A percentile compares a stretch with the other conserved stretches of the same genome.
Conservation (phyloP, 2,797 vertebrate genomes). For the Cichlasoma orientale region DNA sequence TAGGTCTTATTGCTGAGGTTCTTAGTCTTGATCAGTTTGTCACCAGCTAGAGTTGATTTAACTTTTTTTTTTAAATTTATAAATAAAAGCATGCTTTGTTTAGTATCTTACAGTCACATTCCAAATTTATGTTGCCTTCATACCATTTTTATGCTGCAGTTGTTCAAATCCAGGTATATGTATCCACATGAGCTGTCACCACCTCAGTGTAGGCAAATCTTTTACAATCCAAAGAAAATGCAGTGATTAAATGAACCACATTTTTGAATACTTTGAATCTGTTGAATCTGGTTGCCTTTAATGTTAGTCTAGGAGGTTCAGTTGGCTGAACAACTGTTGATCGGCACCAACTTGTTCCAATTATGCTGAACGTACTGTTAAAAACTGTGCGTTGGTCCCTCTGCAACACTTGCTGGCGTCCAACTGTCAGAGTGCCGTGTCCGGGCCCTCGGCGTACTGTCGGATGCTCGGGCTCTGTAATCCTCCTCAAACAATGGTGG, state of each 20-base stretch:
- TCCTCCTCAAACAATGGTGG: conserved; percentile 67
- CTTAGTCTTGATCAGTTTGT: neutral
- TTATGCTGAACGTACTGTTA: conserved; percentile 56
- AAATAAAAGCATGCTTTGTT: too few species aligned
- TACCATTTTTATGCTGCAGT: too few species aligned
- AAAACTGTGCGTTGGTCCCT: conserved; percentile 38
- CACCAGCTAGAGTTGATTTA: too few species aligned
- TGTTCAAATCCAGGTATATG: too few species aligned
- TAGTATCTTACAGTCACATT: too few species aligned
- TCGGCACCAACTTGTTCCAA: conserved; percentile 32
- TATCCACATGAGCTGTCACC: neutral
- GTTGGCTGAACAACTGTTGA: conserved; percentile 35
- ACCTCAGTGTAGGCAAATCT: neutral
- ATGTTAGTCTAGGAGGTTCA: conserved; percentile 5
- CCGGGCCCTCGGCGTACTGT: conserved; percentile 30
- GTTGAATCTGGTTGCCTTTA: neutral
- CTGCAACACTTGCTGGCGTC: conserved; percentile 31
- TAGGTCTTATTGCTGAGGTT: neutral
- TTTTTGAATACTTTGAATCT: neutral
- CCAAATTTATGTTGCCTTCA: too few species aligned
- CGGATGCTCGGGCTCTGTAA: conserved; percentile 54
- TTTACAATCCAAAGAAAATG: neutral
- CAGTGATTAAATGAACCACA: neutral
- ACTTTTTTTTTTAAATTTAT: too few species aligned
- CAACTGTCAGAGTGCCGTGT: conserved; percentile 33